phyloP scores from a whole-genome alignment of 2,888 invertebrate species.

The Caenorhabditis panamensis region DNA sequence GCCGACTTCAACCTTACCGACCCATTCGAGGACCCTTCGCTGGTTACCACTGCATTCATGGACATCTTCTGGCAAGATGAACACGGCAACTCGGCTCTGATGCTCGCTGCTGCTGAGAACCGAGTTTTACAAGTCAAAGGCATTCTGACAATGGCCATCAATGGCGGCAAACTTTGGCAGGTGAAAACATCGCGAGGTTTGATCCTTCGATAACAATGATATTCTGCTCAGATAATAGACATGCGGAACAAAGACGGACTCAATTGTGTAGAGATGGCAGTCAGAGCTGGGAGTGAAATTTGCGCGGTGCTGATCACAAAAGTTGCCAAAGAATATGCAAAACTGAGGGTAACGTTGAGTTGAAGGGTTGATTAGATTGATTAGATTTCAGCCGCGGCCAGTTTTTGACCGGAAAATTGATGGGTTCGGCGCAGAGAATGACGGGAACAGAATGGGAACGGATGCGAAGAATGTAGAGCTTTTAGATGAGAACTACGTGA shows the following conservation, averaged over 20 bases:
- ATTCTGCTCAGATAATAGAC: conserved; percentile 57
- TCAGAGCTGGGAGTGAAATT: conserved; percentile 55
- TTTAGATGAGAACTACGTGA: conserved; percentile 44
- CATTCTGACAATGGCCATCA: conserved; percentile 64
- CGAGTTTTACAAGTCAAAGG: conserved; percentile 65
- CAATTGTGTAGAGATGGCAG: conserved; percentile 67
- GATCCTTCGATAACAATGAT: neutral
- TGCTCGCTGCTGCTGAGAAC: conserved; percentile 69
- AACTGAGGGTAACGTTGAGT: conserved; percentile 25
- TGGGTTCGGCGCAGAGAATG: neutral
- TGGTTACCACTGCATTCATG: conserved; percentile 64
- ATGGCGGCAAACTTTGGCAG: conserved; percentile 66
- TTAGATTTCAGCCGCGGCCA: neutral
- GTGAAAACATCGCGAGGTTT: conserved; percentile 24
- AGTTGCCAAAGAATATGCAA: conserved; percentile 58
- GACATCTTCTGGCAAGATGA: conserved; percentile 71
- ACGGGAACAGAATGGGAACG: conserved; percentile 13
- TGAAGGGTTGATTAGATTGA: neutral
- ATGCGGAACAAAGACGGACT: conserved; percentile 62
- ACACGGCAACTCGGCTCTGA: conserved; percentile 68
- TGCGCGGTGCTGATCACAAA: conserved; percentile 62
- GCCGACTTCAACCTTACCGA: conserved; percentile 58
- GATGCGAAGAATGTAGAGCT: conserved; percentile 13
- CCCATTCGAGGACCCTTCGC: conserved; percentile 64
- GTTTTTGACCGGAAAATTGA: neutral